These are phyloP conservation scores for Oscheius onirici DNA, from an alignment of 2,888 invertebrate species.

Conservation along the genomic window DNA sequence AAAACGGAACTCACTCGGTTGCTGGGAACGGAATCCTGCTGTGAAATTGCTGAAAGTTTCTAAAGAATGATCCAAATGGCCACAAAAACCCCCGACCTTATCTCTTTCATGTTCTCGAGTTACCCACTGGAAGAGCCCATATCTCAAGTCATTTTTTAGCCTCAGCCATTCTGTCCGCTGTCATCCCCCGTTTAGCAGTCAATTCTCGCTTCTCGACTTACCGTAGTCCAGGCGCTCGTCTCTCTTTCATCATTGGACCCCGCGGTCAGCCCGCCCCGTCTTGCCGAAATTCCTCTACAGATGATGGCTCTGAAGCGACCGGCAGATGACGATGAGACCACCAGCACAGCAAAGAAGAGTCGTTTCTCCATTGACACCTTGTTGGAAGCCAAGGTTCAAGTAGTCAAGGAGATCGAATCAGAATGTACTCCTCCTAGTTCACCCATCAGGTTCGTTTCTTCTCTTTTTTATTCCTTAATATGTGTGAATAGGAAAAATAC, in stretches of 20 bases:
- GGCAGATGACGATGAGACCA: conserved; percentile 9
- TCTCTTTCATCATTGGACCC: conserved; percentile 24
- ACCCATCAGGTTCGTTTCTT: conserved; percentile 12
- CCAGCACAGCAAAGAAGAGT: background rate
- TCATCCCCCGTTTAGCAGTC: conserved; percentile 25
- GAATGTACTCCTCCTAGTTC: conserved; percentile 12
- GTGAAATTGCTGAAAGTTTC: too few species aligned
- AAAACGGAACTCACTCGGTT: too few species aligned
- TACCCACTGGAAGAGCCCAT: too few species aligned
- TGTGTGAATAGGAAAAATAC: background rate
- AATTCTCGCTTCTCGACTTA: conserved; percentile 9
- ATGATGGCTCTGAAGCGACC: conserved; percentile 30
- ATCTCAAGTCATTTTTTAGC: too few species aligned
- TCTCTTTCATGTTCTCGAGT: too few species aligned
- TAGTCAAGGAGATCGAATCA: background rate
- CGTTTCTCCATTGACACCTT: conserved; percentile 27
- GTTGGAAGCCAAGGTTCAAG: background rate
- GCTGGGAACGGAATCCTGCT: too few species aligned
- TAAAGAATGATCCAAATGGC: too few species aligned
- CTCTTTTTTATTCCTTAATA: background rate
- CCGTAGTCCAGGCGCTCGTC: conserved; percentile 9
- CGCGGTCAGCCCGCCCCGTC: background rate
- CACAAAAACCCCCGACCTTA: too few species aligned
- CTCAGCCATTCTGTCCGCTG: conserved; percentile 1
- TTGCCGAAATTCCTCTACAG: conserved; percentile 22